These are phyloP conservation scores for Cantharis nigra DNA, from an alignment of 2,888 invertebrate species.

Conservation along the genomic window DNA sequence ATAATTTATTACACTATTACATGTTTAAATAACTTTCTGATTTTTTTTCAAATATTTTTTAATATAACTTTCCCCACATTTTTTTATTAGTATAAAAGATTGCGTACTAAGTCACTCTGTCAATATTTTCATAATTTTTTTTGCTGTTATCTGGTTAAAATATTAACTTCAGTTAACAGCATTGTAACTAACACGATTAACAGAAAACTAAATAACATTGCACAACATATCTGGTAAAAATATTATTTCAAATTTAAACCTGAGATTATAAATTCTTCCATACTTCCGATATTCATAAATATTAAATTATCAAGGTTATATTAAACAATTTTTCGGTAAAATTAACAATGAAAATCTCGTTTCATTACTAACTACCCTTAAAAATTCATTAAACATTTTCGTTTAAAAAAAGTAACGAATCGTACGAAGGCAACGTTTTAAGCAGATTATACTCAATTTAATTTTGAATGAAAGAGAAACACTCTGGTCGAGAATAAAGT, in stretches of 20 bases:
- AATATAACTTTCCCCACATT: no score
- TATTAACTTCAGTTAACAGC: no score
- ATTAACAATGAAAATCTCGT: neutral
- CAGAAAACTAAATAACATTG: no score
- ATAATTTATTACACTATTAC: neutral
- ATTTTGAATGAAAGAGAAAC: conserved; percentile 28
- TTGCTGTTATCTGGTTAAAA: no score
- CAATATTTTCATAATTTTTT: no score
- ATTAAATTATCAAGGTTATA: neutral
- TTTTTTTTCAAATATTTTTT: no score
- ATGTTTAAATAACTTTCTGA: neutral
- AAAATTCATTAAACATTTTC: conserved; percentile 14
- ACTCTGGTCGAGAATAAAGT: conserved; percentile 21
- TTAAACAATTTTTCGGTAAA: neutral
- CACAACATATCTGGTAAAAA: no score
- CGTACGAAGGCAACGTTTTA: conserved; percentile 19
- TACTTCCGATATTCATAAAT: neutral
- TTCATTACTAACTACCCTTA: conserved; percentile 3
- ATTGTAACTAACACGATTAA: no score
- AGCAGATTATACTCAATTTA: conserved; percentile 22
- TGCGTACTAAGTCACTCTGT: no score
- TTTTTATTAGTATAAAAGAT: no score
- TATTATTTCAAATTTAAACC: neutral
- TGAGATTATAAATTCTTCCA: neutral
- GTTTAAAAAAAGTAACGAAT: conserved; percentile 12